Evolutionary conservation across 2,113 vertebrate species (phyloP), one percentile per base, ranked within the genome.

Genomic region (Fregetta grallaria): DNA sequence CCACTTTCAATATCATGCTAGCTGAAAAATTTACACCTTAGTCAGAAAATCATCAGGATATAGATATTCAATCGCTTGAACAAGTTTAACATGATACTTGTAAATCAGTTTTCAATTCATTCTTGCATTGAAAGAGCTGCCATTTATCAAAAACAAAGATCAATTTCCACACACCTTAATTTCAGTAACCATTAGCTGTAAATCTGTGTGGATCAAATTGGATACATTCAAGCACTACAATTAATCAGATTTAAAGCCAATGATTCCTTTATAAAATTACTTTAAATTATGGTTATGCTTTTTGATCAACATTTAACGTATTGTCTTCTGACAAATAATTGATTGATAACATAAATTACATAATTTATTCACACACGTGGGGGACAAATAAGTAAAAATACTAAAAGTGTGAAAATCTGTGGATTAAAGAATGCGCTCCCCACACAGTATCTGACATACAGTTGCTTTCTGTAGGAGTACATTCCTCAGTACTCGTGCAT

Each of bases 151-250:
- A 90, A 94, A 50, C 56, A 87, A 71, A 62, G 47, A 93, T 88
- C 68, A 86, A 70, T 96, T 94, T 95, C 95, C 58, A 72, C 73
- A 88, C 63, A 76, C 86, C 86, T 92, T 86, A 73, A 96, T 94
- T 95, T 74, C 87, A 93, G 62, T 65, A 91, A 95, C 84, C 85
- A 90, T 95, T 91, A 95, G 65, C 76, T 92, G 70, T 63, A 95
- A 96, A 95, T 86, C 71, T 12, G 1, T 32, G n/a, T 53, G 61
- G 79, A 94, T 79, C 74, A 88, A 96, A 83, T 9, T 80, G 25
- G 79, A 92, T 81, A 86, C 53, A 95, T 89, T 93, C 74, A 87
- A 68, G 65, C 11, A 80, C 49, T 79, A 40, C 30, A 59, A 17
- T 77, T 90, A 82, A 94, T 95, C 50, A 83, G 19, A 94, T 89